Conservation (phyloP, 1,140 invertebrate species). For the Hypsibius dujardini region DNA sequence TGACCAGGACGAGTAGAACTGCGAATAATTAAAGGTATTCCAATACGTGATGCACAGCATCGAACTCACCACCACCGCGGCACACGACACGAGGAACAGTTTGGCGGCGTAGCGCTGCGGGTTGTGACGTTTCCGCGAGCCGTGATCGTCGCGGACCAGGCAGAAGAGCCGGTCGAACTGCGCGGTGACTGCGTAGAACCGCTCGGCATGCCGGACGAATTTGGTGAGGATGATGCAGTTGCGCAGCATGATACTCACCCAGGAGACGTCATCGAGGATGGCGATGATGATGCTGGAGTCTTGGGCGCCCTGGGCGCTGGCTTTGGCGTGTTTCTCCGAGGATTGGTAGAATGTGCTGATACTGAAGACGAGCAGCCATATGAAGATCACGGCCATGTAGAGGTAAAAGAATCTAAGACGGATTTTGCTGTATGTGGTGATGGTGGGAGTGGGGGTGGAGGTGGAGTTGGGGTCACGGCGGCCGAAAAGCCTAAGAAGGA, state of each 20-base stretch:
- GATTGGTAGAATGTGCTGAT: background rate
- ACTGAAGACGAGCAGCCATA: background rate
- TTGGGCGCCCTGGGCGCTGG: background rate
- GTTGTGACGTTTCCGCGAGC: background rate
- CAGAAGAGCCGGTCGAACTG: background rate
- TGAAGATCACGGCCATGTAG: background rate
- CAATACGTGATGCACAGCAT: background rate
- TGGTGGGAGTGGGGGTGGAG: no score
- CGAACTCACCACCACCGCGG: background rate
- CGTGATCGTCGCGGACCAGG: background rate
- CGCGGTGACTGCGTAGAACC: background rate
- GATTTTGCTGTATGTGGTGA: no score
- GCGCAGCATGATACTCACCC: constrained; percentile 1
- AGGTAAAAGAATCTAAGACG: background rate
- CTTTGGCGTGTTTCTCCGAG: background rate
- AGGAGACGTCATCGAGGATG: constrained; percentile 9
- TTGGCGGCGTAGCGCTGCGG: background rate
- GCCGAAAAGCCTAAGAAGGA: no score
- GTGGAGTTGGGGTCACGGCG: no score
- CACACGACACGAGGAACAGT: background rate
- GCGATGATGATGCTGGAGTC: background rate
- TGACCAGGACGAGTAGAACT: background rate
- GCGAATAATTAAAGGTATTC: background rate
- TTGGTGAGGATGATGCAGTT: background rate
- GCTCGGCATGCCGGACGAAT: background rate